Evolutionary conservation across 2,888 invertebrate genomes (phyloP).

Genomic region (Germaria angustata): DNA sequence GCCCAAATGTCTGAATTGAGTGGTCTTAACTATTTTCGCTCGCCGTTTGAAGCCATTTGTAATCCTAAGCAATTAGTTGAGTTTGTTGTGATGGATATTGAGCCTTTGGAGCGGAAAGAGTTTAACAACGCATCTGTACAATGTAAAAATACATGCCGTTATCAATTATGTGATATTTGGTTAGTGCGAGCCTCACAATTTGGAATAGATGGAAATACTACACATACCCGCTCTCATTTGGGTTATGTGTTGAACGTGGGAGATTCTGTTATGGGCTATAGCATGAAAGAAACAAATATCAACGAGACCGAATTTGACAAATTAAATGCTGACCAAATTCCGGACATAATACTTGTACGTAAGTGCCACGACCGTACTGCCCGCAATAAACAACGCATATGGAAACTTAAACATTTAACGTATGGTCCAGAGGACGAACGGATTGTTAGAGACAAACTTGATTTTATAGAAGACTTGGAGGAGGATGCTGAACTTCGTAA

Average conservation of each 20-base stretch:
- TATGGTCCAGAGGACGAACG: constrained; percentile 85
- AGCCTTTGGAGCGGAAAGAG: constrained; percentile 83
- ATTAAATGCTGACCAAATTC: constrained; percentile 84
- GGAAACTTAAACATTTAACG: constrained; percentile 95
- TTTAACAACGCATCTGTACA: constrained; percentile 91
- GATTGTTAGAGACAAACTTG: constrained; percentile 90
- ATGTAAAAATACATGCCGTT: constrained; percentile 91
- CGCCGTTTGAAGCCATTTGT: constrained; percentile 92
- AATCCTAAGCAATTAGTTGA: constrained; percentile 94
- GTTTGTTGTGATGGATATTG: constrained; percentile 97
- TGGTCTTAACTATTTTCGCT: constrained; percentile 90
- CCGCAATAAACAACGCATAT: constrained; percentile 87
- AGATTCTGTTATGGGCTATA: constrained; percentile 95
- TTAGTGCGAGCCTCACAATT: constrained; percentile 92
- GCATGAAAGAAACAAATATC: constrained; percentile 93
- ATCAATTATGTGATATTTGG: constrained; percentile 96
- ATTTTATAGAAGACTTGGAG: constrained; percentile 98
- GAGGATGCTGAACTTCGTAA: constrained; percentile 94
- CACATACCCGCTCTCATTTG: constrained; percentile 95
- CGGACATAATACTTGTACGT: constrained; percentile 97
- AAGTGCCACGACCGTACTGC: constrained; percentile 89
- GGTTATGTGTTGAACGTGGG: constrained; percentile 96
- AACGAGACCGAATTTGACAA: constrained; percentile 95
- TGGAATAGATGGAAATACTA: constrained; percentile 89
- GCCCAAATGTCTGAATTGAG: constrained; percentile 95